Conservation (phyloP, 2,888 invertebrate genomes). For the Pyralis farinalis region DNA sequence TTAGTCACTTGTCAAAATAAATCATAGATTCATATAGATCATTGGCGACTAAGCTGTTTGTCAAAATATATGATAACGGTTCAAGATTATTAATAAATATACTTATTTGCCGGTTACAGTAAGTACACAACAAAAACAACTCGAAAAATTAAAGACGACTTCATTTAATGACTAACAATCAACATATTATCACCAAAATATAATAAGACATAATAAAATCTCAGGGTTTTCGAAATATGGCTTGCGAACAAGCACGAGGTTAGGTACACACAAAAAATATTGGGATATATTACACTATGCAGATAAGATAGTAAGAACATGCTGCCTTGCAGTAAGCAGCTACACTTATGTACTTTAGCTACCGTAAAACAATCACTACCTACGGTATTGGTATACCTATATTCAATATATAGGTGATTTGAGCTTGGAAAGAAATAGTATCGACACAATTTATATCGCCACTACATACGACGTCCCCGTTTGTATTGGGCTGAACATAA, state of each 20-base stretch:
- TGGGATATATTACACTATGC: slow-evolving; percentile 5
- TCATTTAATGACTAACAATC: neutral
- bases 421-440: no score
- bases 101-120: neutral
- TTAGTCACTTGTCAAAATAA: no score
- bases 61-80: no score
- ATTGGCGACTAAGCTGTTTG: no score
- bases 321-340: slow-evolving; percentile 4
- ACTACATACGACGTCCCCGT: no score
- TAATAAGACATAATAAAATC: no score
- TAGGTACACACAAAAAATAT: neutral
- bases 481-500: no score
- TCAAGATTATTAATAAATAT: no score
- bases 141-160: neutral
- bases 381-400: neutral
- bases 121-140: neutral
- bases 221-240: no score
- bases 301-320: neutral
- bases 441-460: no score
- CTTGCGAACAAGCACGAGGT: no score
- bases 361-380: neutral
- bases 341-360: neutral
- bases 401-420: neutral
- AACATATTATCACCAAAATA: neutral
- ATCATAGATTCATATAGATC: no score